phyloP scores from a whole-genome alignment of 37 sponge, comb jelly and placozoan genomes.

The Bolinopsis microptera region DNA sequence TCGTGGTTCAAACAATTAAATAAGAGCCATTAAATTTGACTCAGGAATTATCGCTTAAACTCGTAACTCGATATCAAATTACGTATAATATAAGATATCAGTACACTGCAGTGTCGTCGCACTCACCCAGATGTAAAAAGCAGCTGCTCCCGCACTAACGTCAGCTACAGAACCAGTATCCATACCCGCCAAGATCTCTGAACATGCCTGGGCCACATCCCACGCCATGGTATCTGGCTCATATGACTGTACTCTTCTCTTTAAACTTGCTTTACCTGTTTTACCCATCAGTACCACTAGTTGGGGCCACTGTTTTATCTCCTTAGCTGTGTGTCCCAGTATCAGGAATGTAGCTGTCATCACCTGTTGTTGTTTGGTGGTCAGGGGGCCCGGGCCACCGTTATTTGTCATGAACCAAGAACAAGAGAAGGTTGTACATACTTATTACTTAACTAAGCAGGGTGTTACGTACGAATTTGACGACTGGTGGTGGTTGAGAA shows the following conservation, averaged over 20 bases:
- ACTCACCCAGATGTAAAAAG: slow-evolving; percentile 69
- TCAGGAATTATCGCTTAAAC: too few species aligned
- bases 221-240: slow-evolving; percentile 66
- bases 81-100: too few species aligned
- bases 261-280: slow-evolving; percentile 67
- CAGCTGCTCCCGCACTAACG: slow-evolving; percentile 68
- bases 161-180: slow-evolving; percentile 63
- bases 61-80: too few species aligned
- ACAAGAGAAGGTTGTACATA: too few species aligned
- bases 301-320: slow-evolving; percentile 64
- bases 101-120: too few species aligned
- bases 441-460: too few species aligned
- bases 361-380: too few species aligned
- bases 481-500: slow-evolving; percentile 65
- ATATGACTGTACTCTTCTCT: slow-evolving; percentile 65
- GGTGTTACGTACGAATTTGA: slow-evolving; percentile 53
- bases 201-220: slow-evolving; percentile 19
- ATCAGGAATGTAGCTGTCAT: slow-evolving; percentile 70
- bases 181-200: slow-evolving; percentile 37
- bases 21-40: too few species aligned
- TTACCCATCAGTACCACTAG: slow-evolving; percentile 68
- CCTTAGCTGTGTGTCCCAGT: slow-evolving; percentile 68
- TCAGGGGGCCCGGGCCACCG: too few species aligned
- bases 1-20: too few species aligned
- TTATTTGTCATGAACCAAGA: too few species aligned